Base-by-base conservation (phyloP, 2,113 vertebrate genomes). In the Elephantulus edwardii region DNA sequence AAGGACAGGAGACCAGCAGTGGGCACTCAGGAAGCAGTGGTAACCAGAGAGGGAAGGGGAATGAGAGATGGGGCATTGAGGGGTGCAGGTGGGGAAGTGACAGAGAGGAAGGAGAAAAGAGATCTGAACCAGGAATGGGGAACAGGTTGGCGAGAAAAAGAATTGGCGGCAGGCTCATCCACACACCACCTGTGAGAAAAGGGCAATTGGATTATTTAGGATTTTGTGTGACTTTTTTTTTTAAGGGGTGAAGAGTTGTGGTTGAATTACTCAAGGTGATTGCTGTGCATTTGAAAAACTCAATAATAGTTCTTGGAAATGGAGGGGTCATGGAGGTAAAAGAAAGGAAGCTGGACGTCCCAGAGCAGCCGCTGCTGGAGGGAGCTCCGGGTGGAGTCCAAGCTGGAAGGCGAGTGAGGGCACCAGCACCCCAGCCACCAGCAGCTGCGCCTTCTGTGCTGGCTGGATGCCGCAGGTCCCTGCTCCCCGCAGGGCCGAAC, bases 201-300 rank as follows among this genome's bases (percentile, higher is more conserved):
- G 20, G 19, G 74, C 50, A 52, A 38, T 24, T 30, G 44, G 11
- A n/a, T 46, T 62, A 2, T 66, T 91, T 52, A 33, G 7, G 1
- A 11, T 52, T 84, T 66, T 40, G 72, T 6, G 4, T 42, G 62
- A 50, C 77, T 56, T 58, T 76, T 64, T n/a, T n/a, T n/a, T n/a
- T n/a, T 38, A 68, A 40, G n/a, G 26, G 17, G 8, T 11, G 22
- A n/a, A 33, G 35, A n/a, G 9, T 35, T 52, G 72, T 44, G 40
- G 44, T 70, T 48, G 89, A 62, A 44, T 35, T 30, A 24, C 19
- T 81, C 44, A 86, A 89, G 89, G 84, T 89, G 68, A 74, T 90
- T 77, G 75, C 79, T 58, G 62, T 64, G 91, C 44, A 24, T 74
- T 40, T 13, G 54, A 38, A 91, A 70, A 81, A 50, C 72, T 72